phyloP scores from a whole-genome alignment of 2,888 invertebrate species.

The Eustalomyia histrio region DNA sequence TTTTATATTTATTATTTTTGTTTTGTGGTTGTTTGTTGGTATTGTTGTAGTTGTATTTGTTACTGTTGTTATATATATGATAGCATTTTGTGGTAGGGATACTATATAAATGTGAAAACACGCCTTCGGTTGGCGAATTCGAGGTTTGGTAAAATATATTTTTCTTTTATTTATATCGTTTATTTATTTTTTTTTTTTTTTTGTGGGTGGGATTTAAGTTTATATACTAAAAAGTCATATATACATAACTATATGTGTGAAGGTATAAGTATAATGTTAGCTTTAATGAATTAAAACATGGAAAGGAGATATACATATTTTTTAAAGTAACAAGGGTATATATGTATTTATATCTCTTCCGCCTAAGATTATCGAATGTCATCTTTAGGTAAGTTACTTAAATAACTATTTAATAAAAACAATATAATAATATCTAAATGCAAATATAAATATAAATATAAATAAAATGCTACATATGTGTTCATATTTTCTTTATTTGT shows the following conservation, averaged over 20 bases:
- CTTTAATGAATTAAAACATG: background rate
- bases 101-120: slow-evolving; percentile 38
- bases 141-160: background rate
- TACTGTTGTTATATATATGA: slow-evolving; percentile 21
- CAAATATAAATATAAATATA: too few species aligned
- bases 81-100: slow-evolving; percentile 35
- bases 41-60: background rate
- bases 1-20: slow-evolving; percentile 44
- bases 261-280: background rate
- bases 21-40: slow-evolving; percentile 43
- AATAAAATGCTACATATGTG: too few species aligned
- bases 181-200: slow-evolving; percentile 26
- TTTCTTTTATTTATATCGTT: slow-evolving; percentile 11
- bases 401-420: too few species aligned
- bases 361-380: too few species aligned
- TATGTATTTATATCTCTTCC: too few species aligned
- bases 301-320: background rate
- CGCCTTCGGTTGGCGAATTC: slow-evolving; percentile 55
- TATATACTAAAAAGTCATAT: background rate
- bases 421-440: too few species aligned
- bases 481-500: too few species aligned
- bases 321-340: too few species aligned
- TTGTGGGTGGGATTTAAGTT: slow-evolving; percentile 60
- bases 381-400: too few species aligned
- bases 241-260: background rate